Conservation (phyloP, 37 sponge, comb jelly and placozoan genomes). For the Oopsacas minuta region DNA sequence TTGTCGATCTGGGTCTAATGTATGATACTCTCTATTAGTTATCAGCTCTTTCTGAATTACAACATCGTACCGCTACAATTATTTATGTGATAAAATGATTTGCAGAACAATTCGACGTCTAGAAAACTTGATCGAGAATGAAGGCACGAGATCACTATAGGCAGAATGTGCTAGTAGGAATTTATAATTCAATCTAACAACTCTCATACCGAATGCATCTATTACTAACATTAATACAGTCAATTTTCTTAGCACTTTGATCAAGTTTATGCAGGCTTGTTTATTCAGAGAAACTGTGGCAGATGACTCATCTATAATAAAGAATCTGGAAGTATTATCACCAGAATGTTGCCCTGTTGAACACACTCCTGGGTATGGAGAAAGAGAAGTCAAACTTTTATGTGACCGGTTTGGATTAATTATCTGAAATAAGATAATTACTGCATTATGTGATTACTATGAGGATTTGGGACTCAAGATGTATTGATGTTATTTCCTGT, state of each 20-base stretch:
- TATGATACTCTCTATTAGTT: not conserved
- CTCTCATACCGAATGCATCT: not conserved
- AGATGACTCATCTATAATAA: not conserved
- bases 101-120: not conserved
- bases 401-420: not conserved
- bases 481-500: not conserved
- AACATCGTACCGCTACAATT: not conserved
- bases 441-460: not conserved
- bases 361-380: not conserved
- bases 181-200: not conserved
- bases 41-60: not conserved
- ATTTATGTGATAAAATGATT: constrained; percentile 5
- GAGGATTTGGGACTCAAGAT: too few relatives aligned
- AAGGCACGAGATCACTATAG: not conserved
- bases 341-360: not conserved
- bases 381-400: not conserved
- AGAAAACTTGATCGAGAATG: not conserved
- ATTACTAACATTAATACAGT: not conserved
- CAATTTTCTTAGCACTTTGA: not conserved
- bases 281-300: not conserved
- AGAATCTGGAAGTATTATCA: not conserved
- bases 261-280: not conserved
- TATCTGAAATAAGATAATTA: not conserved
- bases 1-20: not conserved
- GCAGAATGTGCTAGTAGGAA: not conserved